These are phyloP conservation scores for Enteromius treurensis DNA, from an alignment of 2,797 vertebrate species.

Conservation along the genomic window DNA sequence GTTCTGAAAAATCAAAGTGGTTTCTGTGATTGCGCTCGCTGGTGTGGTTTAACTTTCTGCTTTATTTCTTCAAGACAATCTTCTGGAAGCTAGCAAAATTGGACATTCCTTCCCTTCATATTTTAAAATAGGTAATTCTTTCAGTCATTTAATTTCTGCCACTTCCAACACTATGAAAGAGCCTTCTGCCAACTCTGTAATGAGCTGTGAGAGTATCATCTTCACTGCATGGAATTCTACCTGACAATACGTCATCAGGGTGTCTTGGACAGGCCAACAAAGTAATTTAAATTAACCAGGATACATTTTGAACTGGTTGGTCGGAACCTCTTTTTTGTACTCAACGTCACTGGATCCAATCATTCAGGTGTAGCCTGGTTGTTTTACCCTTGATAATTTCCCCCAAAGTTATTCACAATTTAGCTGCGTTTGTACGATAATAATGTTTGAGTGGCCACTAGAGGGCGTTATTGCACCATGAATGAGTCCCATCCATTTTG, in stretches of 20 bases:
- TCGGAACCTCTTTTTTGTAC: not conserved
- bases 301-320: not conserved
- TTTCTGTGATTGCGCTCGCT: not conserved
- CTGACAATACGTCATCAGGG: not conserved
- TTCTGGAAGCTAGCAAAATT: not conserved
- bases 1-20: not conserved
- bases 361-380: not conserved
- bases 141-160: not conserved
- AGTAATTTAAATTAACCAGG: not conserved
- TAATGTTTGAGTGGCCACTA: not conserved
- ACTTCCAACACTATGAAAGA: not conserved
- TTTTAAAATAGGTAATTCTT: not conserved
- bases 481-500: not conserved
- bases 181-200: not conserved
- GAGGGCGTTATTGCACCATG: not conserved
- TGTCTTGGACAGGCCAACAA: not conserved
- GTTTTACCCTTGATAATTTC: not conserved
- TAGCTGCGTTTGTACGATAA: not conserved
- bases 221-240: not conserved
- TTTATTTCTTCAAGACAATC: not conserved
- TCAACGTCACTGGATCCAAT: not conserved
- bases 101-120: not conserved
- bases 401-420: not conserved
- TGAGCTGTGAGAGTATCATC: not conserved
- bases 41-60: not conserved